These are phyloP conservation scores for Trialeurodes vaporariorum DNA, from an alignment of 1,140 invertebrate species.

Conservation along the genomic window DNA sequence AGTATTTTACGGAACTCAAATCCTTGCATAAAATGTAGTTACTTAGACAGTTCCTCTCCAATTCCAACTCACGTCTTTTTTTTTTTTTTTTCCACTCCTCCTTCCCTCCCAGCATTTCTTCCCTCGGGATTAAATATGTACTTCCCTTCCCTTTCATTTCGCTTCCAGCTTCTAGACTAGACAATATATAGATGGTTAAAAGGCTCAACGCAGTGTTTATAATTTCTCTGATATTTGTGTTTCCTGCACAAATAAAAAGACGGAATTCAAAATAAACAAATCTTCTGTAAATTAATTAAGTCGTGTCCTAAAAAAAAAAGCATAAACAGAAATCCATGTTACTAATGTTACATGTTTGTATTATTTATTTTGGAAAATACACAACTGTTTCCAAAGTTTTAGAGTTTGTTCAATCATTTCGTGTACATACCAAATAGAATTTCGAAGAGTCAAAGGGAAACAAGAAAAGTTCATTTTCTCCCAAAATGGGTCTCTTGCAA, in stretches of 20 bases:
- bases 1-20: neutral
- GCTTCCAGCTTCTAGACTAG: neutral
- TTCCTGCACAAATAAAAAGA: neutral
- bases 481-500: too few species aligned
- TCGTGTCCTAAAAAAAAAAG: neutral
- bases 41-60: neutral
- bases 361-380: neutral
- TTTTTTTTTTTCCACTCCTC: too few species aligned
- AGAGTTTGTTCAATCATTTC: too few species aligned
- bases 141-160: neutral
- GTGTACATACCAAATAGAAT: too few species aligned
- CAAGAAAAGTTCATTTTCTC: too few species aligned
- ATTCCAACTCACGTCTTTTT: neutral
- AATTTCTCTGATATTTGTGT: neutral
- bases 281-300: neutral
- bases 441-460: too few species aligned
- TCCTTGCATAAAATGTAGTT: neutral
- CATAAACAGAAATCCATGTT: neutral
- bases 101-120: neutral
- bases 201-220: neutral
- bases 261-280: neutral
- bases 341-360: conserved; percentile 1
- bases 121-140: neutral
- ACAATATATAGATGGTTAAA: neutral
- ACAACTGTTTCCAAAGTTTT: neutral